Evolutionary conservation across 1,140 invertebrate genomes (phyloP), one percentile per base, ranked within the genome.

Genomic region (Sweltsa coloradensis): DNA sequence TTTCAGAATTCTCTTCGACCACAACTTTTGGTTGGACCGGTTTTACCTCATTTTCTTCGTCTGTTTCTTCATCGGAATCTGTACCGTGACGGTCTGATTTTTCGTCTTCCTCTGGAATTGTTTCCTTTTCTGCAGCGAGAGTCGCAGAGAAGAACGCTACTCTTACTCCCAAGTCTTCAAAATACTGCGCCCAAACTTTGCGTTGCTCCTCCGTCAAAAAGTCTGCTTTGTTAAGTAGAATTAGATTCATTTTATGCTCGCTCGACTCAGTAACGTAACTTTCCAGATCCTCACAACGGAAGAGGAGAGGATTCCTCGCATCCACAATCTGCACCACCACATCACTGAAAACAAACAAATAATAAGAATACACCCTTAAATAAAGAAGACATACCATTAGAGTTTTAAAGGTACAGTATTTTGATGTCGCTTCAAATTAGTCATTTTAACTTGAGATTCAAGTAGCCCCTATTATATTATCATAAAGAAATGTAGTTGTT

Each of bases 221-320:
- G 65, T 99, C 97, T n/a, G 94, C 84, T 65, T 99, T 99, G 64
- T 99, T 99, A 4, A 99, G 65, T 11, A 99, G 67, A 19, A 99
- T 70, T 50, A 97, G 65, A 64, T 85, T 91, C 14, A 74, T 64
- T 64, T 98, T 92, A 47, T 75, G 64, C 37, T 70, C 53, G 61
- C 83, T 71, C 9, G 93, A 72, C 74, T 97, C 91, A 54, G 80
- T 78, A 0, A 96, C 90, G 71, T 99, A 99, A 9, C 67, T 71
- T 57, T 96, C 93, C n/a, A 99, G 68, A 69, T 99, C 97, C 58
- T 82, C 74, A 68, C 87, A 97, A 13, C 86, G 79, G 55, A 97
- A 99, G 0, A 99, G 66, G 24, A 97, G 63, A 2, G 96, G 96
- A 74, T 99, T 97, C 55, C 97, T 73, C 1, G 90, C 93, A 74